Conservation (phyloP, 2,113 vertebrate species). For the Peromyscus leucopus region DNA sequence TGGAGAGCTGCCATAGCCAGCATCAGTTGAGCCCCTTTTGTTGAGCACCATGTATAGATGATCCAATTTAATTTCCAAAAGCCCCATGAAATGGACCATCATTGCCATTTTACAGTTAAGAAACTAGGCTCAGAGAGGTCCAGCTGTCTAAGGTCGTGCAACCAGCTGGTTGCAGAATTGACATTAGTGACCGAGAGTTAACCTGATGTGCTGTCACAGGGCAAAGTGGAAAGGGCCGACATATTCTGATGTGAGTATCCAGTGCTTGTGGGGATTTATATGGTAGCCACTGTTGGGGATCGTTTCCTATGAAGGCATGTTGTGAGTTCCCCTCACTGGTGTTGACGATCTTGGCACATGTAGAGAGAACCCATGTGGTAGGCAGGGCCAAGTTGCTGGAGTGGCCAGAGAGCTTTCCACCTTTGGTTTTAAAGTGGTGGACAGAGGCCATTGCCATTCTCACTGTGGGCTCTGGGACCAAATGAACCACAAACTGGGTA, state of each 20-base stretch:
- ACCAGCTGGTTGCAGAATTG: neutral
- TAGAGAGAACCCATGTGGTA: neutral
- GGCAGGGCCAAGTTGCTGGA: neutral
- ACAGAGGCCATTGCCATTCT: neutral
- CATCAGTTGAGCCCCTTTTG: neutral
- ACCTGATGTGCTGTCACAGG: neutral
- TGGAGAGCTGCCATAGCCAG: neutral
- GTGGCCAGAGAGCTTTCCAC: neutral
- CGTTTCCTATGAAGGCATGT: neutral
- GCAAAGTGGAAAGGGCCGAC: neutral
- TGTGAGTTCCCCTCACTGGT: neutral
- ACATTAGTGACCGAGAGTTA: neutral
- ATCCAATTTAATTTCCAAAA: slow-evolving; percentile 18
- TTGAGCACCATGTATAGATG: neutral
- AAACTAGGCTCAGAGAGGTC: neutral
- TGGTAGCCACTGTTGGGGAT: neutral
- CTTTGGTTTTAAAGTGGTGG: neutral
- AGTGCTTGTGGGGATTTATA: neutral
- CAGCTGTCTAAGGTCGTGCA: neutral
- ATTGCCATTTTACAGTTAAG: slow-evolving; percentile 27
- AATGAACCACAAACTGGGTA: neutral
- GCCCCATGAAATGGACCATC: neutral
- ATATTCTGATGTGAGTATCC: neutral
- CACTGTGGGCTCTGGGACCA: neutral
- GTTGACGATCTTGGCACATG: neutral